A percentile compares a stretch with the other conserved stretches of the same genome.
phyloP scores from a whole-genome alignment of 1,140 invertebrate genomes.

The Ceratina australensis region DNA sequence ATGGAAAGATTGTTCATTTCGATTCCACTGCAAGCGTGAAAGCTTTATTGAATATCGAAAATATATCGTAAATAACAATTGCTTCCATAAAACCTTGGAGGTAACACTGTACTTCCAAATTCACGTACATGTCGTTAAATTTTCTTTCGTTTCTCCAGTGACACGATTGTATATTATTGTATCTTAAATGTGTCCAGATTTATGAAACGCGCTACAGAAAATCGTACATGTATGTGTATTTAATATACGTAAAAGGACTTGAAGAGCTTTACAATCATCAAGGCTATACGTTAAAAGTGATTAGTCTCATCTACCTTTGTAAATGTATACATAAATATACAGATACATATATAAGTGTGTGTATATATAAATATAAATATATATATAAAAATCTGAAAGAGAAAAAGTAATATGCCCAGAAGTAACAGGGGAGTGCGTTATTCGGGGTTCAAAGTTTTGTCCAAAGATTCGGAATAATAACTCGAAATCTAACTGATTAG shows the following conservation, averaged over 20 bases:
- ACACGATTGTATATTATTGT: constrained; percentile 8
- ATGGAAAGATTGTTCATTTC: constrained; percentile 26
- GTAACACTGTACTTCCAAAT: not conserved
- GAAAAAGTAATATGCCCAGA: not conserved
- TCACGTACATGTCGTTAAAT: constrained; percentile 24
- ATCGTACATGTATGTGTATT: constrained; percentile 6
- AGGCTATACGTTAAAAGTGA: not conserved
- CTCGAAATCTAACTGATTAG: not conserved
- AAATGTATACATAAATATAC: not conserved
- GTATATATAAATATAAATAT: not conserved
- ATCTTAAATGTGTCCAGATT: constrained; percentile 37
- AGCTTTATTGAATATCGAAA: constrained; percentile 41
- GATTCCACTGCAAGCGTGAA: constrained; percentile 21
- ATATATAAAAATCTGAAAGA: not conserved
- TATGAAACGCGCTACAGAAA: constrained; percentile 36
- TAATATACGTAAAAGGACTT: constrained; percentile 8
- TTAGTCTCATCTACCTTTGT: not conserved
- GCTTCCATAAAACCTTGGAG: constrained; percentile 6
- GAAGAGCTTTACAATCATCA: not conserved
- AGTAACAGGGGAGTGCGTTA: constrained; percentile 1
- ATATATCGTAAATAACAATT: constrained; percentile 50
- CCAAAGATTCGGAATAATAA: constrained; percentile 32
- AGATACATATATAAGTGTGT: not conserved
- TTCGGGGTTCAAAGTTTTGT: constrained; percentile 20
- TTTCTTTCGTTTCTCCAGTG: constrained; percentile 10